Evolutionary conservation across 2,797 vertebrate species (phyloP).

Genomic region (Tragelaphus eurycerus): DNA sequence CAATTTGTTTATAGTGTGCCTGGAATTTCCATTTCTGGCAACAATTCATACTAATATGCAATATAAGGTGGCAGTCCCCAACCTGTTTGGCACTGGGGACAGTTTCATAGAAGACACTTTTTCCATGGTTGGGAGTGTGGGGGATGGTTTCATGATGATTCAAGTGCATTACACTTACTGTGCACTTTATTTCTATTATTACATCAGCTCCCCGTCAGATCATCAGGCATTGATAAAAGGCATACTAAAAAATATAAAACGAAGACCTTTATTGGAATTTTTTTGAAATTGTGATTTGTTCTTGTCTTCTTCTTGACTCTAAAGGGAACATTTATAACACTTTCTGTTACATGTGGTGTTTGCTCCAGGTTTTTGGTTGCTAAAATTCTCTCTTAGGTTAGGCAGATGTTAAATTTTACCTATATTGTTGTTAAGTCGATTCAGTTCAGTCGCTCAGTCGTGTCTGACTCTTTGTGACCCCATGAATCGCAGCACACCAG

Average conservation of each 20-base stretch:
- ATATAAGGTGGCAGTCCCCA: neutral
- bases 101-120: neutral
- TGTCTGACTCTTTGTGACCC: too few relatives aligned
- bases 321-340: neutral
- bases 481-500: too few relatives aligned
- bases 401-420: neutral
- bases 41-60: neutral
- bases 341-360: neutral
- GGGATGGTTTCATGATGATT: neutral
- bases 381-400: neutral
- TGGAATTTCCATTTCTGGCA: neutral
- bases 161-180: neutral
- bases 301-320: neutral
- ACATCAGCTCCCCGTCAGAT: neutral
- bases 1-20: neutral
- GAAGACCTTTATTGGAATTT: neutral
- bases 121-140: neutral
- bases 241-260: neutral
- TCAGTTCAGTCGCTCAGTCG: too few relatives aligned
- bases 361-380: neutral
- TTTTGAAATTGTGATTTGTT: neutral
- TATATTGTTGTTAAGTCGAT: neutral
- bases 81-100: neutral
- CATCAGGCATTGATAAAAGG: neutral
- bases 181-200: neutral